phyloP scores from a whole-genome alignment of 2,888 invertebrate genomes.

The Sphinx pinastri region DNA sequence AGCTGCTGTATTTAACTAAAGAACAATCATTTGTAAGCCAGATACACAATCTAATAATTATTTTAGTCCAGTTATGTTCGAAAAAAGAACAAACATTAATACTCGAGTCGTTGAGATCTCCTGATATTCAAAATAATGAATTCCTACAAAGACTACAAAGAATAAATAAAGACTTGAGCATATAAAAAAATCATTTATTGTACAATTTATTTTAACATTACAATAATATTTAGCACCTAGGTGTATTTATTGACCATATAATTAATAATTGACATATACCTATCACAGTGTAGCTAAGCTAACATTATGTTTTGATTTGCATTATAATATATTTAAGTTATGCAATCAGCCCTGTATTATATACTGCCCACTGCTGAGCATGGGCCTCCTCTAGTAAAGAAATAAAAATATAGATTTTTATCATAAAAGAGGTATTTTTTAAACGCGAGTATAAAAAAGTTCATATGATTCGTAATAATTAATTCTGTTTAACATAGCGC shows the following conservation, averaged over 20 bases:
- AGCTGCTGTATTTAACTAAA: conserved; percentile 60
- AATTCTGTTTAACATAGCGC: conserved; percentile 61
- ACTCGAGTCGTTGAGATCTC: conserved; percentile 46
- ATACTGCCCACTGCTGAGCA: too few species aligned
- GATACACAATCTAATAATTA: conserved; percentile 57
- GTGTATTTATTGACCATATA: too few species aligned
- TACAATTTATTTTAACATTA: background rate
- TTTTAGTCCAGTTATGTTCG: conserved; percentile 57
- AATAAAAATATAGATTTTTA: too few species aligned
- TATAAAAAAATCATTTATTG: conserved; percentile 34
- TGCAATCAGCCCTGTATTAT: too few species aligned
- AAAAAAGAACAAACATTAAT: conserved; percentile 56
- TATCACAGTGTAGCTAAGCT: background rate
- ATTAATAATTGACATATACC: background rate
- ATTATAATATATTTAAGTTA: too few species aligned
- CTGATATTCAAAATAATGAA: conserved; percentile 42
- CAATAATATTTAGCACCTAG: background rate
- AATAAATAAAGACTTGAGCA: conserved; percentile 51
- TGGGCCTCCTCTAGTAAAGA: too few species aligned
- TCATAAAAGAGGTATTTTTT: conserved; percentile 4
- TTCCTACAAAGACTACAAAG: conserved; percentile 53
- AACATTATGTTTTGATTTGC: too few species aligned
- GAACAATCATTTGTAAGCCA: conserved; percentile 48
- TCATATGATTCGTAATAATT: conserved; percentile 32
- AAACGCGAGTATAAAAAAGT: conserved; percentile 27